Evolutionary conservation across 2,888 invertebrate genomes (phyloP).

Genomic region (Tribolium freemani): DNA sequence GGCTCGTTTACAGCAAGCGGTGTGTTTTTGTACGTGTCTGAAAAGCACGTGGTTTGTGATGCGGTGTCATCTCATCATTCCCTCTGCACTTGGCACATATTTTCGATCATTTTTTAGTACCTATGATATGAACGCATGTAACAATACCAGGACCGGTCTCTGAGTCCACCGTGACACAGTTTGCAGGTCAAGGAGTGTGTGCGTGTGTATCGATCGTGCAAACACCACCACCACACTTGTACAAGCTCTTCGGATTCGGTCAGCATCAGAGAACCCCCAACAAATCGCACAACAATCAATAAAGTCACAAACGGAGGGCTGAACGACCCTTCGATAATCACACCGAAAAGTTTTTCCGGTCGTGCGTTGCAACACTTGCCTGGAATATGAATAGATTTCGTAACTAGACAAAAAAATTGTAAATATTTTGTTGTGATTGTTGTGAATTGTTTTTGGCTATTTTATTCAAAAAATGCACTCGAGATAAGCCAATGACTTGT

Average conservation of each 20-base stretch:
- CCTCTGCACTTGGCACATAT: slow-evolving; percentile 31
- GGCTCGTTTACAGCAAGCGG: not conserved
- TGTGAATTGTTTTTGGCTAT: too few species aligned
- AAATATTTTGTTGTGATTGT: too few species aligned
- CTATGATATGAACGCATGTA: not conserved
- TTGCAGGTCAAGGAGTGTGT: slow-evolving; percentile 68
- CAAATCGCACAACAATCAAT: slow-evolving; percentile 23
- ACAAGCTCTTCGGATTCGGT: slow-evolving; percentile 12
- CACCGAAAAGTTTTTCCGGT: not conserved
- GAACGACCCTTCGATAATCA: not conserved
- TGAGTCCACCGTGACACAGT: slow-evolving; percentile 68
- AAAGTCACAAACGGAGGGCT: slow-evolving; percentile 4
- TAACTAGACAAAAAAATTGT: too few species aligned
- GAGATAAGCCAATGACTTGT: too few species aligned
- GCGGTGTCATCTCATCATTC: not conserved
- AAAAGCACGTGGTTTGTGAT: not conserved
- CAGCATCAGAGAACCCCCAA: slow-evolving; percentile 20
- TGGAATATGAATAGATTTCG: too few species aligned
- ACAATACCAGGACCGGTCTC: slow-evolving; percentile 18
- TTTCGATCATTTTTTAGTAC: not conserved
- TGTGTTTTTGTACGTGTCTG: too few species aligned
- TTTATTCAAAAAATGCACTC: too few species aligned
- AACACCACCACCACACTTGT: slow-evolving; percentile 9
- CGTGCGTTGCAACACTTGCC: too few species aligned
- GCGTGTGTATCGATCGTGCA: slow-evolving; percentile 41